phyloP scores from a whole-genome alignment of 2,113 vertebrate species.

The Grus americana region DNA sequence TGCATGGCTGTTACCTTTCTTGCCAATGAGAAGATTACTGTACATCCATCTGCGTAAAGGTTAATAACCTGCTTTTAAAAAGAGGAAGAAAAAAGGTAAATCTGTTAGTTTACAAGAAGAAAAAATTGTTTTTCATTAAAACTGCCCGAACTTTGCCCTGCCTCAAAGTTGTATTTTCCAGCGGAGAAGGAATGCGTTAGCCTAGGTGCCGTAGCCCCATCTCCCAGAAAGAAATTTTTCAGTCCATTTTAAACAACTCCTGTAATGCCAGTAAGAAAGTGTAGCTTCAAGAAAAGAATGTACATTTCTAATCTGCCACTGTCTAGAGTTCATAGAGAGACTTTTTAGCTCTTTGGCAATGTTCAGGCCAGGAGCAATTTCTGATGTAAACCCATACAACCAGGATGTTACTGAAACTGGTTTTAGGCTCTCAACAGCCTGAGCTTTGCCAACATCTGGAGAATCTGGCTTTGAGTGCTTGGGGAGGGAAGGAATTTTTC shows the following conservation, averaged over 20 bases:
- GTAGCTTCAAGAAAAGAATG: neutral
- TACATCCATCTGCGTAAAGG: constrained; percentile 61
- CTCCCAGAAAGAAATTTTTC: neutral
- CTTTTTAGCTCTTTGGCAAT: neutral
- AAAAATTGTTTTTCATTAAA: constrained; percentile 53
- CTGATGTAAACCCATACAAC: neutral
- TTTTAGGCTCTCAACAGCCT: neutral
- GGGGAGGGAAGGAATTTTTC: constrained; percentile 49
- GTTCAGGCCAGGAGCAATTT: neutral
- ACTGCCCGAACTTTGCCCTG: neutral
- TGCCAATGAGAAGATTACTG: constrained; percentile 23
- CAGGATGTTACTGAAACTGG: constrained; percentile 3
- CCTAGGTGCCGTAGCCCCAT: neutral
- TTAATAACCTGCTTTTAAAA: constrained; percentile 47
- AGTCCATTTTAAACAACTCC: neutral
- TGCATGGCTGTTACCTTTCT: constrained; percentile 31
- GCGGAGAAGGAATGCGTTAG: neutral
- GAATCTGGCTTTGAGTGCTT: constrained; percentile 19
- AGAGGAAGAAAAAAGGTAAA: constrained; percentile 44
- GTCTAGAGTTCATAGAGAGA: neutral
- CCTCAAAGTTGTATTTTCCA: neutral
- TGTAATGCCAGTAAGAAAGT: neutral
- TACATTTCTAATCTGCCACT: neutral
- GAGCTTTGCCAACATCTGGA: constrained; percentile 53
- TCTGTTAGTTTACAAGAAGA: constrained; percentile 54